A percentile compares a stretch with the other conserved stretches of the same genome.
Conservation (phyloP, 1,140 invertebrate genomes). For the Lepidurus packardi region DNA sequence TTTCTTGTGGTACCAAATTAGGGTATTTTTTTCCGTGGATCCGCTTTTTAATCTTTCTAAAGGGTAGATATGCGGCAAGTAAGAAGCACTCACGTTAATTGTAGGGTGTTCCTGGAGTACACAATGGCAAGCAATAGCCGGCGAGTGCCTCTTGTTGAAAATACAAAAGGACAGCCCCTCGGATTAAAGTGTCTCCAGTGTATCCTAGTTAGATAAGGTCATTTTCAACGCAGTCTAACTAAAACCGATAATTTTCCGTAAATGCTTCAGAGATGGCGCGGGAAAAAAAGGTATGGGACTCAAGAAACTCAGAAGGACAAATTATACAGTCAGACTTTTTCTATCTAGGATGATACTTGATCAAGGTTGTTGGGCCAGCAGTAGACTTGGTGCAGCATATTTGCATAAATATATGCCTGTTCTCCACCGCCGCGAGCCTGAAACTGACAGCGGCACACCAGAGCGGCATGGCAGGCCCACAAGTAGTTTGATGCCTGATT, state of each 20-base stretch:
- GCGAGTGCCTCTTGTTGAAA: neutral
- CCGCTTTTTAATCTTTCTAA: neutral
- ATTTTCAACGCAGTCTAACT: neutral
- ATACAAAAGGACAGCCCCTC: neutral
- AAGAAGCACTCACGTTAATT: slow-evolving; percentile 4
- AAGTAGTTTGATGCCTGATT: slow-evolving; percentile 17
- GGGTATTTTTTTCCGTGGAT: neutral
- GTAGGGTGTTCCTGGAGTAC: neutral
- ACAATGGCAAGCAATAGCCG: neutral
- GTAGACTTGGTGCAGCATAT: neutral
- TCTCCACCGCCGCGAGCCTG: neutral
- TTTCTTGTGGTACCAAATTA: neutral
- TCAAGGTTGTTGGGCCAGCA: neutral
- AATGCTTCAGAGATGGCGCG: no score
- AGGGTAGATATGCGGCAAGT: neutral
- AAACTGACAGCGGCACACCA: neutral
- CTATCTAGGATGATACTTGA: neutral
- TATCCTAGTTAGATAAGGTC: neutral
- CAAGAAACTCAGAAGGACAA: no score
- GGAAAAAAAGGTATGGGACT: no score
- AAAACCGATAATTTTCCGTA: neutral
- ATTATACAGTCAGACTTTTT: no score
- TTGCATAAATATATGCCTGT: slow-evolving; percentile 7
- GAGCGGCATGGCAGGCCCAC: slow-evolving; percentile 1
- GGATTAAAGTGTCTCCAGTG: neutral